These are phyloP conservation scores for Ptychadena robeensis DNA, from an alignment of 2,797 vertebrate species.

Conservation along the genomic window DNA sequence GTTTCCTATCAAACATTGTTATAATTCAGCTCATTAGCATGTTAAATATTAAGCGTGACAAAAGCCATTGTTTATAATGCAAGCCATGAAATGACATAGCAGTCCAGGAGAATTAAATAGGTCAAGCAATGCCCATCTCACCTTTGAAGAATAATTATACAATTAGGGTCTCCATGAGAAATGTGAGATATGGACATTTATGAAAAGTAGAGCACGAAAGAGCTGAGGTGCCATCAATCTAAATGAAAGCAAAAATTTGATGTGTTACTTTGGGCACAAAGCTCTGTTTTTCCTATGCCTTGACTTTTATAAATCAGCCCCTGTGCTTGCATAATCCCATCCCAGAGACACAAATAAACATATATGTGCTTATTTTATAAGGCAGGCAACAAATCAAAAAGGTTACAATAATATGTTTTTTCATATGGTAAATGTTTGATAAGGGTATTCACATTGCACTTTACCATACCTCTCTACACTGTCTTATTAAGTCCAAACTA, in stretches of 20 bases:
- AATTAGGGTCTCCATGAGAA: not conserved
- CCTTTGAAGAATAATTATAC: not conserved
- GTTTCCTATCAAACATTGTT: conserved; percentile 7
- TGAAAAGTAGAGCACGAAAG: not conserved
- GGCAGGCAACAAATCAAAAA: not conserved
- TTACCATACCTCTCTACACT: not conserved
- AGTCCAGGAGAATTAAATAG: not conserved
- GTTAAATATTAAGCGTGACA: conserved; percentile 18
- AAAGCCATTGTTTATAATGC: not conserved
- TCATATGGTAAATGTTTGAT: too few relatives aligned
- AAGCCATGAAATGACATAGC: conserved; percentile 16
- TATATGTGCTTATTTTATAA: not conserved
- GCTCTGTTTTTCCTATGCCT: not conserved
- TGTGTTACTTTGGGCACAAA: not conserved
- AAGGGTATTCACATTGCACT: not conserved
- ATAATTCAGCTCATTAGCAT: conserved; percentile 17
- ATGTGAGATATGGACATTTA: not conserved
- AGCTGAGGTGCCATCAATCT: not conserved
- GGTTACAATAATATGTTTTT: too few relatives aligned
- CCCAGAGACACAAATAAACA: not conserved
- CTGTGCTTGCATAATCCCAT: not conserved
- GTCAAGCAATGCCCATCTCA: not conserved
- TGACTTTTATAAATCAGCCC: not conserved
- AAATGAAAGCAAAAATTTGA: not conserved
- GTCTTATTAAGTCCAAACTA: not conserved